These are phyloP conservation scores for Noctua janthe DNA, from an alignment of 2,888 invertebrate genomes.

Conservation along the genomic window DNA sequence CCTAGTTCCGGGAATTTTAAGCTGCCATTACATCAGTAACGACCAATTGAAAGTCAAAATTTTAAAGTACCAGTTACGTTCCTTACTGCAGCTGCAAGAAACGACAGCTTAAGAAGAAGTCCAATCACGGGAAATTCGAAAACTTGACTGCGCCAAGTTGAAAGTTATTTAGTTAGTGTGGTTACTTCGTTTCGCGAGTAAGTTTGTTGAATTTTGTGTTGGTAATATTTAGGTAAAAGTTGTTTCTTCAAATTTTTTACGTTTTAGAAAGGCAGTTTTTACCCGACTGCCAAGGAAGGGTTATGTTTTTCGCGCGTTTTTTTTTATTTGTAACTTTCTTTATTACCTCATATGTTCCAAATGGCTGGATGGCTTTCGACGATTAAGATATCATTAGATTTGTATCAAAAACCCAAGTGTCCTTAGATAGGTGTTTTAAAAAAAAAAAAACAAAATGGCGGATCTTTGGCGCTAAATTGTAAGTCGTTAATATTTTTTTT, in stretches of 20 bases:
- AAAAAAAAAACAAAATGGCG: too few species aligned
- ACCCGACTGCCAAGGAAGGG: too few species aligned
- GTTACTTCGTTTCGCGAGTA: slow-evolving; percentile 30
- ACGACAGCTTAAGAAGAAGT: slow-evolving; percentile 41
- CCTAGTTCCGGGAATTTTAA: slow-evolving; percentile 24
- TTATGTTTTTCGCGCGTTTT: too few species aligned
- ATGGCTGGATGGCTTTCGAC: too few species aligned
- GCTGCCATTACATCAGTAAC: slow-evolving; percentile 56
- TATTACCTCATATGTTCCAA: too few species aligned
- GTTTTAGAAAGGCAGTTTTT: background rate
- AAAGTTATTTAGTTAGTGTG: slow-evolving; percentile 42
- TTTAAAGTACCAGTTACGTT: slow-evolving; percentile 47
- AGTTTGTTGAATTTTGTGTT: slow-evolving; percentile 9
- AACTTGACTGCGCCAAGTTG: slow-evolving; percentile 45
- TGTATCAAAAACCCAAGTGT: too few species aligned
- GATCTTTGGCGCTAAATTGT: too few species aligned
- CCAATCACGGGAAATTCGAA: slow-evolving; percentile 46
- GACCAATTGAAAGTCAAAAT: slow-evolving; percentile 61
- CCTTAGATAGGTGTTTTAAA: too few species aligned
- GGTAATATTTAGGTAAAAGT: slow-evolving; percentile 13
- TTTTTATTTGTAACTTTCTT: too few species aligned
- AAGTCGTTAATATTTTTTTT: too few species aligned
- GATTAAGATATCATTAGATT: too few species aligned
- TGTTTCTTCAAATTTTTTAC: background rate
- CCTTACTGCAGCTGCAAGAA: slow-evolving; percentile 48